Evolutionary conservation across 2,113 vertebrate species (phyloP).

Genomic region (Pteronura brasiliensis): DNA sequence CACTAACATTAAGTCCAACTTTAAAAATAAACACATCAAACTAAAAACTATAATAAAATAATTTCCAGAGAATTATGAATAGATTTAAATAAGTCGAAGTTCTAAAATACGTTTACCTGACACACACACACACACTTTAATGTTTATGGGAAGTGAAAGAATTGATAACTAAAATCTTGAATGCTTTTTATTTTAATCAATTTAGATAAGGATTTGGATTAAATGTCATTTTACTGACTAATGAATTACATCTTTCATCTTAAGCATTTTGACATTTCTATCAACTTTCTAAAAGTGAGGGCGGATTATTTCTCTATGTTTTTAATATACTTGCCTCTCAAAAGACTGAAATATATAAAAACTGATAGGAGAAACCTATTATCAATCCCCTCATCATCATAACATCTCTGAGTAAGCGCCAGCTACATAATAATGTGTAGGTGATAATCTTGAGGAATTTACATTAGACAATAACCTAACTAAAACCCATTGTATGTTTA

Average conservation of each 20-base stretch:
- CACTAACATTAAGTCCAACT: conserved; percentile 1
- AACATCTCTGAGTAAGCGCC: not conserved
- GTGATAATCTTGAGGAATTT: not conserved
- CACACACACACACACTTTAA: not conserved
- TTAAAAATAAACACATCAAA: conserved; percentile 36
- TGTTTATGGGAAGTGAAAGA: not conserved
- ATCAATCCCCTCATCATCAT: not conserved
- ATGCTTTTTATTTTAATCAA: not conserved
- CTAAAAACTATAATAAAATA: not conserved
- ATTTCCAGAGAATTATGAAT: not conserved
- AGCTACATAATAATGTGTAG: not conserved
- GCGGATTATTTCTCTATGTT: conserved; percentile 48
- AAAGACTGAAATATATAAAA: conserved; percentile 27
- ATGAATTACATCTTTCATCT: conserved; percentile 39
- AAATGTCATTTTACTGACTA: conserved; percentile 20
- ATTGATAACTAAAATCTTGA: not conserved
- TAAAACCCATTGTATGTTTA: not conserved
- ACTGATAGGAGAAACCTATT: not conserved
- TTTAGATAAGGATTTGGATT: not conserved
- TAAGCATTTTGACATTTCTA: conserved; percentile 58
- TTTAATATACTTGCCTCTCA: conserved; percentile 52
- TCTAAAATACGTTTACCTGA: not conserved
- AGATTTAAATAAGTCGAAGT: conserved; percentile 21
- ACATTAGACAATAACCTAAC: not conserved
- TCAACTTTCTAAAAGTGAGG: conserved; percentile 40